Base-by-base conservation (phyloP, 1,140 invertebrate genomes). In the Branchinecta lynchi region DNA sequence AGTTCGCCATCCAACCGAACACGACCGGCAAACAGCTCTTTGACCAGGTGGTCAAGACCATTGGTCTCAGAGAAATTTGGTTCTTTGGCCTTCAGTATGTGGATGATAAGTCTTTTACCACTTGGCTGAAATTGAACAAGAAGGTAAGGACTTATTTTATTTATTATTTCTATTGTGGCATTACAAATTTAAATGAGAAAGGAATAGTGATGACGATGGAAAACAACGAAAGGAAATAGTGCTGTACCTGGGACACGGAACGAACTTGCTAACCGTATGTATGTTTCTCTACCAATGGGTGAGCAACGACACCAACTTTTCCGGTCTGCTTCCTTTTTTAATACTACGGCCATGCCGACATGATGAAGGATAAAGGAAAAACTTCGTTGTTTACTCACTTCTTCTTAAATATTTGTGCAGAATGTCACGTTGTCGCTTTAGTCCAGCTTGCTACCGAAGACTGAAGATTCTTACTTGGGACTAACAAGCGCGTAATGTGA, bases 1-100 rank as follows among this genome's bases (percentile, higher is more conserved):
- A 99, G 85, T 99, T 99, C 85, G 93, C 96, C 80, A 99, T 99
- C 86, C 96, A 99, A 86, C 90, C 90, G 77, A 96, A 89, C 76
- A 99, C 97, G 72, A 98, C 96, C 66, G 97, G 97, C 76, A 99
- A 99, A 81, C 96, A 99, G 81, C 86, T 99, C 20, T 99, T 99
- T 81, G 97, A 99, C 80, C 97, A 99, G 83, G 95, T 98, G 72
- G 94, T 98, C 70, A 98, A 98, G 82, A 99, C 97, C 67, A 98
- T 99, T 77, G 96, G 96, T 72, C 85, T 99, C 21, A 84, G 97
- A 72, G 97, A 99, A 82, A 96, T 99, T 72, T 99, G 97, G 97
- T 99, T 98, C 82, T 99, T 99, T 81, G 97, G 97, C 68, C 86
- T 99, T 12, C 96, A 99, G 80, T 99, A 98, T 81, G 93, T 92